These are phyloP conservation scores for Dolichoris vasculosae DNA, from an alignment of 1,140 invertebrate genomes.

Conservation along the genomic window DNA sequence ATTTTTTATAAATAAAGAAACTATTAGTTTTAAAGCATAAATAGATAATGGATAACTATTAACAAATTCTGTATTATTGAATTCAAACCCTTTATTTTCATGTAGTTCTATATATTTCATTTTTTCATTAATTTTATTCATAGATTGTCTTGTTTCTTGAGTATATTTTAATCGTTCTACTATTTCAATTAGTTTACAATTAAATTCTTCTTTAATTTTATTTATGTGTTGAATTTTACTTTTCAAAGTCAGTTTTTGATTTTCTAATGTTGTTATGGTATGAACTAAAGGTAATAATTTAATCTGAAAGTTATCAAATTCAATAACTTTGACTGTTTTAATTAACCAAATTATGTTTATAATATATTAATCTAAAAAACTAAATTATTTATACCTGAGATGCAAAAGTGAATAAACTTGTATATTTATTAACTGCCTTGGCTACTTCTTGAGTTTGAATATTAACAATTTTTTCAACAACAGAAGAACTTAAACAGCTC, in stretches of 20 bases:
- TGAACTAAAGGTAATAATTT: background rate
- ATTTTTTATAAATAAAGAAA: no score
- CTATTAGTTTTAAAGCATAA: no score
- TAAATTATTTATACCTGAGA: slow-evolving; percentile 51
- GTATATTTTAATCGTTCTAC: slow-evolving; percentile 60
- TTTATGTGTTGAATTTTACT: slow-evolving; percentile 70
- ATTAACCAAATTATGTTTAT: background rate
- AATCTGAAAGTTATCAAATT: slow-evolving; percentile 12
- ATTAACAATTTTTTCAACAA: slow-evolving; percentile 72
- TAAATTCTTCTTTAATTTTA: slow-evolving; percentile 67
- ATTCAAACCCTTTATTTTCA: slow-evolving; percentile 73
- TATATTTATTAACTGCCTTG: slow-evolving; percentile 76
- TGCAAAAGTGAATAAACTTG: slow-evolving; percentile 57
- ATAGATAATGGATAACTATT: no score
- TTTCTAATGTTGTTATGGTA: slow-evolving; percentile 70
- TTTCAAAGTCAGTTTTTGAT: slow-evolving; percentile 75
- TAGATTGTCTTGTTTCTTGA: slow-evolving; percentile 54
- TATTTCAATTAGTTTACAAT: slow-evolving; percentile 62
- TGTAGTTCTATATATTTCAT: slow-evolving; percentile 73
- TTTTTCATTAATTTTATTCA: slow-evolving; percentile 67
- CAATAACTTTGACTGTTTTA: no score
- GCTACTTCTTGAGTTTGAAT: slow-evolving; percentile 76
- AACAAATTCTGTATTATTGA: background rate
- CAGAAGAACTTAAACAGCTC: slow-evolving; percentile 66
- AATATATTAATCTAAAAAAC: background rate